These are phyloP conservation scores for Pyralis farinalis DNA, from an alignment of 2,888 invertebrate species.

Conservation along the genomic window DNA sequence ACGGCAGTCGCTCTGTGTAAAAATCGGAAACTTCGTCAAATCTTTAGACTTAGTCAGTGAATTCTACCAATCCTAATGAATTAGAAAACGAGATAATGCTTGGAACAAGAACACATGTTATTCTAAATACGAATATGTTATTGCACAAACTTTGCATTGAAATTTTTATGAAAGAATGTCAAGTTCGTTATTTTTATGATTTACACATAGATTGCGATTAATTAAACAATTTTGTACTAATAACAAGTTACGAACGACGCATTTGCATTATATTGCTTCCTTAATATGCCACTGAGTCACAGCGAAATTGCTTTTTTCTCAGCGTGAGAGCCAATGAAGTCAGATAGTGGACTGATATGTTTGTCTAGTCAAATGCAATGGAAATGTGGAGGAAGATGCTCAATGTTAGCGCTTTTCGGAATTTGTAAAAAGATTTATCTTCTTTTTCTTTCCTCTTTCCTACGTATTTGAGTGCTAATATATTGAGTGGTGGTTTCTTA, in stretches of 20 bases:
- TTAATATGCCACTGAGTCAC: conserved; percentile 65
- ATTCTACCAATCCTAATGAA: too few relatives aligned
- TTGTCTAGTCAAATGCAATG: conserved; percentile 78
- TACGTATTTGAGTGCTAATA: not conserved
- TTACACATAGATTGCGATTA: not conserved
- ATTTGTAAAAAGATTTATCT: conserved; percentile 39
- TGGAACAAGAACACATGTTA: too few relatives aligned
- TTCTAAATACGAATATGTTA: too few relatives aligned
- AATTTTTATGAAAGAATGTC: too few relatives aligned
- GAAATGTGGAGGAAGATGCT: conserved; percentile 55
- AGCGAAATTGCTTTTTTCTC: conserved; percentile 72
- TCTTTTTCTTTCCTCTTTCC: not conserved
- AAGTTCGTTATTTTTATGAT: too few relatives aligned
- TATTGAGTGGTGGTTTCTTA: not conserved
- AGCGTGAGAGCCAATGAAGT: conserved; percentile 69
- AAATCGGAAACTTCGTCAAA: too few relatives aligned
- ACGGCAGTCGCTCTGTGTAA: too few relatives aligned
- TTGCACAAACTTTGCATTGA: too few relatives aligned
- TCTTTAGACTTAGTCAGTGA: too few relatives aligned
- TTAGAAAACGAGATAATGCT: too few relatives aligned
- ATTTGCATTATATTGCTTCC: conserved; percentile 78
- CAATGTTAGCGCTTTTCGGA: conserved; percentile 42
- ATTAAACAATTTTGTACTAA: conserved; percentile 12
- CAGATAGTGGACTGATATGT: conserved; percentile 72
- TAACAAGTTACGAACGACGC: conserved; percentile 28